Evolutionary conservation across 2,888 invertebrate genomes (phyloP), one percentile per base, ranked within the genome.

Genomic region (Mythimna ferrago): DNA sequence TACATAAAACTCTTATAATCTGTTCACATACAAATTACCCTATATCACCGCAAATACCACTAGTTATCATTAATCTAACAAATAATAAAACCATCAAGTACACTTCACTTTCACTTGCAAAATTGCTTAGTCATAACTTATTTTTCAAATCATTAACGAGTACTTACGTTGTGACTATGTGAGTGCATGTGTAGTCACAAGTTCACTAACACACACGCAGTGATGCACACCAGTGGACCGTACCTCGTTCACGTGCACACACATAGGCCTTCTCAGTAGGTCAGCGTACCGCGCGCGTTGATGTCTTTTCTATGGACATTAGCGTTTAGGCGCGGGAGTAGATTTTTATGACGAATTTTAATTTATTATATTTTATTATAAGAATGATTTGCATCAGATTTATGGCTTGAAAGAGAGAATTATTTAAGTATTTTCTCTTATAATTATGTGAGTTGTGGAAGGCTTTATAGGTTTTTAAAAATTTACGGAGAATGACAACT

Each of bases 301-400:
- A 92, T 90, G 90, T 92, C 90, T 92, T 92, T 91, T 90, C 86
- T 88, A 90, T 89, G 66, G 82, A 80, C 82, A 82, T 81, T 80
- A 81, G 76, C 77, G 67, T 64, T 74, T 64, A 53, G 76, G 57
- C 71, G 73, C 76, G 70, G 51, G 71, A 71, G 61, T 66, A 67
- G 58, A 71, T 66, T 75, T 72, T 72, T 54, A 67, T 71, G 62
- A 68, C 80, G 35, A 75, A 63, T 76, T 77, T 61, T 64, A 70
- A 73, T 68, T 56, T 44, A 5, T 44, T 44, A 71, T 71, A 3
- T 41, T 41, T 56, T 44, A 5, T 65, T 68, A 74, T 64, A 19
- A 41, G 16, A 80, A 65, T 53, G 11, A 48, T 44, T 73, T 65
- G 57, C 66, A 9, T 66, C 11, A 9, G 58, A 63, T 73, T 73